These are phyloP conservation scores for Hirtodrosophila histrioides DNA, from an alignment of 2,888 invertebrate species.

Conservation along the genomic window DNA sequence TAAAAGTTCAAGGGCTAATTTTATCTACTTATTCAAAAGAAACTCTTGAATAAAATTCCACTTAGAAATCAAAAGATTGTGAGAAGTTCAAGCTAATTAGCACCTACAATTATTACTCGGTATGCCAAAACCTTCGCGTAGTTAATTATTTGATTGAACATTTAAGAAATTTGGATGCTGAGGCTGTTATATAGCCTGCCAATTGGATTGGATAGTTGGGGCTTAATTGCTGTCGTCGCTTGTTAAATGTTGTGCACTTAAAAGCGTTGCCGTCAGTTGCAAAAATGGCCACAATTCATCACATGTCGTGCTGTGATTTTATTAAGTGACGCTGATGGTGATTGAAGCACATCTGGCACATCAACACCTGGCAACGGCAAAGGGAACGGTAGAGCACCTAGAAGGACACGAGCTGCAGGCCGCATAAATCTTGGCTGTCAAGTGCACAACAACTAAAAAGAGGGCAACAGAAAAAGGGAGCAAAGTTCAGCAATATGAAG, in stretches of 20 bases:
- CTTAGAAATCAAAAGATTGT: too few relatives aligned
- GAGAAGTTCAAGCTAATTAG: neutral
- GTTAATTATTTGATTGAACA: constrained; percentile 15
- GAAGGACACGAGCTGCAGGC: constrained; percentile 48
- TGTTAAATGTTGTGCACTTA: constrained; percentile 66
- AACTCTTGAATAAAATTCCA: too few relatives aligned
- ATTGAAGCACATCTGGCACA: constrained; percentile 78
- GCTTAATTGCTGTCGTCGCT: constrained; percentile 52
- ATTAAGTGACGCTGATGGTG: constrained; percentile 78
- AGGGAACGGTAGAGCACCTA: neutral
- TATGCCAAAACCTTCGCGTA: constrained; percentile 8
- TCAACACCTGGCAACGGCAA: constrained; percentile 68
- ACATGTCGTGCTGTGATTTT: constrained; percentile 72
- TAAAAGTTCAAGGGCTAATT: too few relatives aligned
- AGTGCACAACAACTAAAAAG: constrained; percentile 52
- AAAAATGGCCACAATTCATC: constrained; percentile 72
- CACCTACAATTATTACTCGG: too few relatives aligned
- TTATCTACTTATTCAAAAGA: too few relatives aligned
- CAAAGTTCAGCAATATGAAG: constrained; percentile 9
- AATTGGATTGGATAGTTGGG: constrained; percentile 31
- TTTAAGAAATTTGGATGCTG: neutral
- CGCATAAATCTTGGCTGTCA: constrained; percentile 75
- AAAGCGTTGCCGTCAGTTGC: constrained; percentile 47
- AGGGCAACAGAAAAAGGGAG: constrained; percentile 1
- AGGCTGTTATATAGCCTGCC: constrained; percentile 8